Evolutionary conservation across 2,888 invertebrate species (phyloP), one percentile per base, ranked within the genome.

Genomic region (Caenorhabditis sp.): DNA sequence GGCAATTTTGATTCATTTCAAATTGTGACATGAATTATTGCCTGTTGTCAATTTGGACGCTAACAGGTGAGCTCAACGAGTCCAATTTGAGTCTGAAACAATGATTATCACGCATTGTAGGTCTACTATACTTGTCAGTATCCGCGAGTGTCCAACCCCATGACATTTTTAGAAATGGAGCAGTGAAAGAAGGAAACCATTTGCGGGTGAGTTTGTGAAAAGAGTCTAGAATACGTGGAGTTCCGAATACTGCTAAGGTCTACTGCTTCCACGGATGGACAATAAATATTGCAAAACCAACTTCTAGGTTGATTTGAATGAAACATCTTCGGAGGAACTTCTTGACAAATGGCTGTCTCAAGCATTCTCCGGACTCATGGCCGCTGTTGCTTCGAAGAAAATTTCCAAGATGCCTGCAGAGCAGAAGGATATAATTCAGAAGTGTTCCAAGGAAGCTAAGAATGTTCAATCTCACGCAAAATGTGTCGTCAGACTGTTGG

Each of bases 271-370:
- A n/a, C n/a, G n/a, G n/a, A n/a, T n/a, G n/a, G n/a, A n/a, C n/a
- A n/a, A n/a, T n/a, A n/a, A 37, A 24, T 17, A 5, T 27, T 5
- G 15, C 7, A 13, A n/a, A 15, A 15, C 9, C 30, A 48, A 41
- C 9, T 15, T 39, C 56, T 55, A 77, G 56, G 75, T 84, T 9
- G 82, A 82, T 27, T 61, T 84, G 20, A 82, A 83, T 35, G 81
- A 83, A 45, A 81, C 83, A 0, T 79, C 79, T 6, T 76, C 82
- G 0, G 77, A 78, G 2, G 86, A 87, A 26, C 73, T 87, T 13
- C 43, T 84, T 17, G 84, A 83, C n/a, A 86, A 86, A 66, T 87
- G 87, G 87, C 65, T 84, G 2, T 79, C 79, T n/a, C 86, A 87
- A 52, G 86, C 86, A 1, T 68, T 86, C 48, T 85, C 84, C 35